Base-by-base conservation (phyloP, 2,113 vertebrate species). In the Myotis davidii region DNA sequence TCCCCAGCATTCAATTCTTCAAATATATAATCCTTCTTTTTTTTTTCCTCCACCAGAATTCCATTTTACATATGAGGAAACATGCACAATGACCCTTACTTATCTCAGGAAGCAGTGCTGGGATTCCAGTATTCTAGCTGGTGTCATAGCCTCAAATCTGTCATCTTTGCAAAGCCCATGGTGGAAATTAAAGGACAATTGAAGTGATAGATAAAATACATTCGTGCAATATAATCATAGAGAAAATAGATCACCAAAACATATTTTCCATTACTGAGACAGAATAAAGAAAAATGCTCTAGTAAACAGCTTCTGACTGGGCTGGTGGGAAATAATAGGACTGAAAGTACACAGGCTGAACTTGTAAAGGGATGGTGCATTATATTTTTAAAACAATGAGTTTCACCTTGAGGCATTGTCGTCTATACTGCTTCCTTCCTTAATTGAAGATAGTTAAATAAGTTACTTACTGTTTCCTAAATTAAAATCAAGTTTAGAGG, bases 241-340 rank as follows among this genome's bases (percentile, higher is more conserved):
- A 82, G 67, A 83, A 94, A 79, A 82, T 81, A 77, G 67, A 82
- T 93, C n/a, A 73, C 20, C 3, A 42, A 76, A 87, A 93, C 21
- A 29, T 56, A 73, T 29, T 89, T 84, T 27, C 37, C 37, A 64
- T 91, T 85, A 88, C 65, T 64, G 56, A 97, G 65, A 93, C 25
- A 78, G 59, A 88, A 70, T 65, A 83, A 59, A 86, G 39, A 92
- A 94, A 90, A 76, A 52, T 84, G 72, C 78, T 42, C 2, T 56
- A 54, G 29, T 29, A n/a, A 69, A 25, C 16, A 73, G 16, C 32
- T 95, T 90, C 67, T 82, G 32, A 56, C 9, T 70, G 77, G 9
- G 81, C 17, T 59, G 4, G 2, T 61, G 34, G 32, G 56, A 65
- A 94, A 84, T 6, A 74, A 18, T 34, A 69, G 29, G 11, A 61